Evolutionary conservation across 2,797 vertebrate species (phyloP).

Genomic region (Dipus sagitta): DNA sequence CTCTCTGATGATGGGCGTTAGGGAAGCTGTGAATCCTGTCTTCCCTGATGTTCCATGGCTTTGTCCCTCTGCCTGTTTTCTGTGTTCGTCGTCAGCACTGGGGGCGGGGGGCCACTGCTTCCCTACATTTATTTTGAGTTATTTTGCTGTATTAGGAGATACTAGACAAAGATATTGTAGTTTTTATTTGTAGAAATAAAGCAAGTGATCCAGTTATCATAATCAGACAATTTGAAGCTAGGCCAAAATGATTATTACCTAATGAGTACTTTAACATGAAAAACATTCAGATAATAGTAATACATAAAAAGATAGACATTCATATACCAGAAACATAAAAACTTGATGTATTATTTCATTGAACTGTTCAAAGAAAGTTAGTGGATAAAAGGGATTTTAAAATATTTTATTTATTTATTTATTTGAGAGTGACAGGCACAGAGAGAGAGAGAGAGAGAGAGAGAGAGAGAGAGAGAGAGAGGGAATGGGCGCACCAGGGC

Average conservation of each 20-base stretch:
- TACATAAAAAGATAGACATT: not conserved
- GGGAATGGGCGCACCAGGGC: no score
- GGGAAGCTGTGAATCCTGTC: not conserved
- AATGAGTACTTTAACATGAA: not conserved
- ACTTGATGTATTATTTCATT: not conserved
- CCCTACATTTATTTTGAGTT: slow-evolving; percentile 18
- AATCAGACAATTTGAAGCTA: not conserved
- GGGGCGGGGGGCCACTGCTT: not conserved
- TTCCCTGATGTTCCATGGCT: not conserved
- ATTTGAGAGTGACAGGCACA: no score
- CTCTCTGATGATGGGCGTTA: not conserved
- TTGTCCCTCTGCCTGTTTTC: not conserved
- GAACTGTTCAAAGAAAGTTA: slow-evolving; percentile 3
- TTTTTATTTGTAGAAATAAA: slow-evolving; percentile 30
- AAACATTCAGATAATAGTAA: not conserved
- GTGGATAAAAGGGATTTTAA: no score
- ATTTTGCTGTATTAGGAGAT: slow-evolving; percentile 33
- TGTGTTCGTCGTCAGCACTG: not conserved
- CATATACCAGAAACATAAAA: not conserved
- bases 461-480: no score
- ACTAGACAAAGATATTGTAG: not conserved
- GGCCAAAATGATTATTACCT: slow-evolving; percentile 5
- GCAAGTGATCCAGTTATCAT: not conserved
- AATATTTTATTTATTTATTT: no score
- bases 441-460: no score